Conservation (phyloP, 2,888 invertebrate genomes). For the Oligia latruncula region DNA sequence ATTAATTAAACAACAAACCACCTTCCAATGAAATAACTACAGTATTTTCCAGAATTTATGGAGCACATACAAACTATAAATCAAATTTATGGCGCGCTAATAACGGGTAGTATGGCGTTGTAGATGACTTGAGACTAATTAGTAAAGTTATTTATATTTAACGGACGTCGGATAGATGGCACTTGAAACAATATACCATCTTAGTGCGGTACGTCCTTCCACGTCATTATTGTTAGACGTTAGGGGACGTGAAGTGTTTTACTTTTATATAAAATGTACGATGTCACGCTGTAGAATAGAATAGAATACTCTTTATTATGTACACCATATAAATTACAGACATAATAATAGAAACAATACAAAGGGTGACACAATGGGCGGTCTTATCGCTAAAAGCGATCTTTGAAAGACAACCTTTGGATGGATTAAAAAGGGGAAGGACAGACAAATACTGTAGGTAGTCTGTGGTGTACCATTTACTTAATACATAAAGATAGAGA, state of each 20-base stretch:
- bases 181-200: slow-evolving; percentile 52
- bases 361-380: no score
- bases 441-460: no score
- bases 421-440: no score
- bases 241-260: slow-evolving; percentile 52
- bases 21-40: slow-evolving; percentile 56
- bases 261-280: slow-evolving; percentile 8
- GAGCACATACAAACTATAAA: slow-evolving; percentile 71
- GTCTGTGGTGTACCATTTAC: no score
- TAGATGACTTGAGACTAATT: slow-evolving; percentile 71
- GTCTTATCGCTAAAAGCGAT: no score
- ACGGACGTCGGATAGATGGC: slow-evolving; percentile 46
- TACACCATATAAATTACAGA: no score
- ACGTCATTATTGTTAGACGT: slow-evolving; percentile 32
- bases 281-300: background rate
- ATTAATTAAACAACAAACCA: slow-evolving; percentile 55
- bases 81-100: slow-evolving; percentile 72
- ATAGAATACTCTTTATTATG: no score
- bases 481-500: no score
- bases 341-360: no score
- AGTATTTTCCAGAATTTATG: slow-evolving; percentile 70
- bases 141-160: slow-evolving; percentile 64
- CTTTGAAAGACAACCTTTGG: no score
- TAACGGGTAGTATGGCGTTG: slow-evolving; percentile 68
- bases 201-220: slow-evolving; percentile 20